Percentiles rank a stretch among this genome's conserved stretches.
Evolutionary conservation across 2,113 vertebrate genomes (phyloP).

Genomic region (Dunckerocampus dactyliophorus): DNA sequence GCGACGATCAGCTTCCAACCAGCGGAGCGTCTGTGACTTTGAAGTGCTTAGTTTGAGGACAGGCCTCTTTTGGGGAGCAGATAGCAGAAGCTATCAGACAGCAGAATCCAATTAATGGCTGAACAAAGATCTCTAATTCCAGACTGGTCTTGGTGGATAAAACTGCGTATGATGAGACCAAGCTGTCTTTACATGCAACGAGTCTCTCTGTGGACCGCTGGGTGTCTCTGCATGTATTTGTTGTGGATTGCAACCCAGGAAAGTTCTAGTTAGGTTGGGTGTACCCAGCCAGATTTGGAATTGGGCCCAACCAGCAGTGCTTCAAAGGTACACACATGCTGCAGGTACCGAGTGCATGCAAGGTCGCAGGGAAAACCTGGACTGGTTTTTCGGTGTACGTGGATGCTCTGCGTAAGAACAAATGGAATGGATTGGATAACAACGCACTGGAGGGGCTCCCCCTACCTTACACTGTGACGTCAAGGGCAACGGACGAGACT

Average conservation of each 20-base stretch:
- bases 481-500: too few species aligned
- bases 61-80: constrained; percentile 19
- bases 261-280: not conserved
- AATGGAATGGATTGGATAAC: too few species aligned
- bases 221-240: not conserved
- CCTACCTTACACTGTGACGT: too few species aligned
- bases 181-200: not conserved
- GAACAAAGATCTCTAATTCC: constrained; percentile 21
- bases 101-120: constrained; percentile 50
- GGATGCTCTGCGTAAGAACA: too few species aligned
- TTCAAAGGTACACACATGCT: too few species aligned
- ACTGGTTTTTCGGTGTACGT: too few species aligned
- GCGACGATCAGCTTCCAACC: not conserved
- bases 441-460: too few species aligned
- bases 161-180: constrained; percentile 2
- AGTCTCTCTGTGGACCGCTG: not conserved
- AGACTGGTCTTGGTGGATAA: constrained; percentile 19
- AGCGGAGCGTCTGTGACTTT: constrained; percentile 25
- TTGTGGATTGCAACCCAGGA: too few species aligned
- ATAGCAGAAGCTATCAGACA: constrained; percentile 20
- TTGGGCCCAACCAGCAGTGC: not conserved
- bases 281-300: too few species aligned
- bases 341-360: too few species aligned
- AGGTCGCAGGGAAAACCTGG: too few species aligned
- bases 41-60: constrained; percentile 29